phyloP scores from a whole-genome alignment of 2,888 invertebrate genomes.

The Agrotis clavis region DNA sequence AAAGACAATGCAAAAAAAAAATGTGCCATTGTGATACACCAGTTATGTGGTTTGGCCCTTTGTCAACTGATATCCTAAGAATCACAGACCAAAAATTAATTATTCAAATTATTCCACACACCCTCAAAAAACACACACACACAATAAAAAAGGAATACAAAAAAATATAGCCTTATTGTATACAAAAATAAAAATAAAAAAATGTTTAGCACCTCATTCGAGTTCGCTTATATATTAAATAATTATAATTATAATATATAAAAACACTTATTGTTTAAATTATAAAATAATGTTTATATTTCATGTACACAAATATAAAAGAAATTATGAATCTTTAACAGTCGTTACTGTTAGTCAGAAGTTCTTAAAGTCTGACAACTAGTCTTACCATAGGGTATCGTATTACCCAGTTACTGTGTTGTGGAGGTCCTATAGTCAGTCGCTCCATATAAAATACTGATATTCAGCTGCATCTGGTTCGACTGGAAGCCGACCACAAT shows the following conservation, averaged over 20 bases:
- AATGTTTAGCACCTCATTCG: constrained; percentile 61
- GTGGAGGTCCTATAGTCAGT: neutral
- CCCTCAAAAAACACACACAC: constrained; percentile 14
- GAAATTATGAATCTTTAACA: neutral
- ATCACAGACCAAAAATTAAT: neutral
- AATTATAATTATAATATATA: constrained; percentile 41
- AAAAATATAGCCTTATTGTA: constrained; percentile 38
- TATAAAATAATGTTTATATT: constrained; percentile 31
- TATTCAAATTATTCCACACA: constrained; percentile 17
- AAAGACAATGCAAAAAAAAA: no score
- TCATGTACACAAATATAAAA: constrained; percentile 37
- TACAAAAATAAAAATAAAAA: constrained; percentile 36
- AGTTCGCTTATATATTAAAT: constrained; percentile 62
- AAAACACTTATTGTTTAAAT: constrained; percentile 52
- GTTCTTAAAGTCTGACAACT: neutral
- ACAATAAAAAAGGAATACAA: constrained; percentile 27
- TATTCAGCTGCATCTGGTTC: neutral
- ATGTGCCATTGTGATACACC: no score
- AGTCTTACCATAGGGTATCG: neutral
- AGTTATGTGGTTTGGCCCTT: no score
- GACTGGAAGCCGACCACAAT: neutral
- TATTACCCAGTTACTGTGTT: constrained; percentile 4
- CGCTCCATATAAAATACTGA: constrained; percentile 5
- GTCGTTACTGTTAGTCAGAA: neutral
- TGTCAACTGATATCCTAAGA: no score